phyloP scores from a whole-genome alignment of 2,797 vertebrate genomes.

The Anableps anableps region DNA sequence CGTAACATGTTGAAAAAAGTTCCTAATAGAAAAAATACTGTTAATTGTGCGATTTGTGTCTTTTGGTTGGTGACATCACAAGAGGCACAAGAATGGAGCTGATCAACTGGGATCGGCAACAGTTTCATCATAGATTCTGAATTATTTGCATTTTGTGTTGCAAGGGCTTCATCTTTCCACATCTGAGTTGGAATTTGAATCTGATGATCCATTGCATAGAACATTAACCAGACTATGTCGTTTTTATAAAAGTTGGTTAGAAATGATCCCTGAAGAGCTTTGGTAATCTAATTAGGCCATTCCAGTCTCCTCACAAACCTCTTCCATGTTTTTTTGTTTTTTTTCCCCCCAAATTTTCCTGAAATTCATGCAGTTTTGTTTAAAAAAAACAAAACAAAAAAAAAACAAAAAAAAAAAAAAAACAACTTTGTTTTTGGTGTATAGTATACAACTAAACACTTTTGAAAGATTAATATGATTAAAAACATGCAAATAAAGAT shows the following conservation, averaged over 20 bases:
- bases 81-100: not conserved
- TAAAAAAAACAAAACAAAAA: no score
- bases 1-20: not conserved
- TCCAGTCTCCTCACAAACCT: not conserved
- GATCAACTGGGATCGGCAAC: not conserved
- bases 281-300: not conserved
- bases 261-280: not conserved
- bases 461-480: not conserved
- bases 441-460: not conserved
- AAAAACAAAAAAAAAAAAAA: no score
- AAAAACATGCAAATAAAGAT: not conserved
- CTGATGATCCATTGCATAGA: not conserved
- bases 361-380: not conserved
- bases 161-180: not conserved
- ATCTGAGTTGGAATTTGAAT: not conserved
- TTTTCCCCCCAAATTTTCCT: not conserved
- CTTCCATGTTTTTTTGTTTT: not conserved
- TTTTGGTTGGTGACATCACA: not conserved
- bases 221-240: not conserved
- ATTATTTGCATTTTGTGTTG: not conserved
- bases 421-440: not conserved
- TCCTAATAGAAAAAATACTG: not conserved
- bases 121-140: not conserved
- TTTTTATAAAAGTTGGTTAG: not conserved
- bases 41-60: not conserved